Base-by-base conservation (phyloP, 2,888 invertebrate genomes). In the Podotricha telesiphe region DNA sequence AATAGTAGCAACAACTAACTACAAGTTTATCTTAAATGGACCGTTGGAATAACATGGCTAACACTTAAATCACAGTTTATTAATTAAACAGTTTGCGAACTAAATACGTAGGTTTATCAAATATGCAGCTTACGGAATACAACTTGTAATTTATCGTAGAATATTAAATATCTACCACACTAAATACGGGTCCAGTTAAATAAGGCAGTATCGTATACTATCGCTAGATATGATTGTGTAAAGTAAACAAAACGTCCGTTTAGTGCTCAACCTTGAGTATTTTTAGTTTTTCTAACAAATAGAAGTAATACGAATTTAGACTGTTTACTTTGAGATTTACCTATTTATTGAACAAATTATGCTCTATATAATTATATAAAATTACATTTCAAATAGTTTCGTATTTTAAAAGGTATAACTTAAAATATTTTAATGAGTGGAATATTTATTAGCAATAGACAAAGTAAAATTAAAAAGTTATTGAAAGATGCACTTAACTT, bases 51-150 rank as follows among this genome's bases (percentile, higher is more conserved):
- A 37, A 64, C n/a, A 22, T 22, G 17, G n/a, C 37, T 10, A 13
- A 10, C 51, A 22, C 64, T 51, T 63, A 63, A 34, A 51, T 50
- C 19, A 37, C 37, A 40, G 11, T 51, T 51, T 51, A 63, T 63
- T 63, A 19, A 40, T 51, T 59, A 37, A 34, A 55, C 59, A 61
- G 51, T 61, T 61, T 48, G 22, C 53, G 53, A 45, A 61, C 59
- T 61, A 53, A 42, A 67, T 61, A 48, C 48, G 48, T 61, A 37
- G 20, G 50, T 42, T 66, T 67, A 67, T 67, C 61, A 53, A 42
- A 59, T 42, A 37, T 67, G 22, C 19, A 53, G 19, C 47, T 47
- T n/a, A 50, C 28, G 19, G 42, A 51, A 37, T 48, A 47, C 22
- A 34, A 47, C 11, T 37, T 17, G 17, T 37, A 19, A 28, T 34